Percentiles rank a stretch among this genome's conserved stretches.
These are phyloP conservation scores for Idris sp. DNA, from an alignment of 1,140 invertebrate genomes.

Conservation along the genomic window DNA sequence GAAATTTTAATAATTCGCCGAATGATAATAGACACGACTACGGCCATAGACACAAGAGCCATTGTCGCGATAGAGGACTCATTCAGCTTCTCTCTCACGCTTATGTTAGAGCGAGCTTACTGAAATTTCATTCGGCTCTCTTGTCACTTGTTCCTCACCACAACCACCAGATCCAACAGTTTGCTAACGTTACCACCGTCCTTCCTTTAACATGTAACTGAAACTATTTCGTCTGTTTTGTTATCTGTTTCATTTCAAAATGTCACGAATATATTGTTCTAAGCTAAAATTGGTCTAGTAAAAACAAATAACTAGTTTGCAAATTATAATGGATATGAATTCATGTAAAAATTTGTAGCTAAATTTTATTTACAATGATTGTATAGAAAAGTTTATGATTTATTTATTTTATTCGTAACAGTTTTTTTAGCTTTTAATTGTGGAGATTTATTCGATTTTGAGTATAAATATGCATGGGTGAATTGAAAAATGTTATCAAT, in stretches of 20 bases:
- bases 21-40: constrained; percentile 49
- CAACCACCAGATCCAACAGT: constrained; percentile 44
- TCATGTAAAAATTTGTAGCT: too few species aligned
- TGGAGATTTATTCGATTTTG: too few species aligned
- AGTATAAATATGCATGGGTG: too few species aligned
- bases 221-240: constrained; percentile 14
- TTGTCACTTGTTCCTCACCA: constrained; percentile 30
- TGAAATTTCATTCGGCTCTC: constrained; percentile 55
- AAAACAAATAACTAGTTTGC: too few species aligned
- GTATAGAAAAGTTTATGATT: too few species aligned
- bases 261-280: too few species aligned
- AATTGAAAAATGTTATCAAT: too few species aligned
- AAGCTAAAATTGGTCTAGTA: too few species aligned
- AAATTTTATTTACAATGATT: too few species aligned
- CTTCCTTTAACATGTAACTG: constrained; percentile 8
- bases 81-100: constrained; percentile 44
- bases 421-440: too few species aligned
- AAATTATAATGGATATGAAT: too few species aligned
- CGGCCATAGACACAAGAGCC: constrained; percentile 39
- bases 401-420: too few species aligned
- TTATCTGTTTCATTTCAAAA: not conserved
- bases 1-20: constrained; percentile 64
- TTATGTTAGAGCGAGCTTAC: constrained; percentile 45
- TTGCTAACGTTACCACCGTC: constrained; percentile 35
- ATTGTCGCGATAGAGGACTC: constrained; percentile 50